A percentile compares a stretch with the other conserved stretches of the same genome.
Evolutionary conservation across 1,140 invertebrate genomes (phyloP).

Genomic region (Heliconius eleuchia): DNA sequence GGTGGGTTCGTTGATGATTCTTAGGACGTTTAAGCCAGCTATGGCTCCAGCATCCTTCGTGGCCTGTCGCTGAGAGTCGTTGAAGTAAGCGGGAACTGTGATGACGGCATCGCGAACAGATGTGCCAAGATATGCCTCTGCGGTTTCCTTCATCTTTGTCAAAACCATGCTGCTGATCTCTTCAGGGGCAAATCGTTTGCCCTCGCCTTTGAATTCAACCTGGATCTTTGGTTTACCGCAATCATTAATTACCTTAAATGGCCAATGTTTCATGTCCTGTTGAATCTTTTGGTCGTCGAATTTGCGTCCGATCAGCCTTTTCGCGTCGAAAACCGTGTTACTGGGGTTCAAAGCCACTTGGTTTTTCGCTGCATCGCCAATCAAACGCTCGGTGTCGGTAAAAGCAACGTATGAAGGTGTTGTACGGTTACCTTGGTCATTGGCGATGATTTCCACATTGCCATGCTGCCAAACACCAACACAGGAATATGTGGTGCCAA

Average conservation of each 20-base stretch:
- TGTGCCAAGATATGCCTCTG: slow-evolving; percentile 85
- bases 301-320: slow-evolving; percentile 85
- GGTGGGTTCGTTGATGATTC: slow-evolving; percentile 89
- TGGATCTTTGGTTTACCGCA: slow-evolving; percentile 86
- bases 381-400: slow-evolving; percentile 90
- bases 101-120: slow-evolving; percentile 86
- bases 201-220: slow-evolving; percentile 88
- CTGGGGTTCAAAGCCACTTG: slow-evolving; percentile 83
- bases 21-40: slow-evolving; percentile 85
- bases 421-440: slow-evolving; percentile 93
- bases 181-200: slow-evolving; percentile 88
- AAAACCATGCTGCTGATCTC: slow-evolving; percentile 88
- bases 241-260: slow-evolving; percentile 87
- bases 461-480: slow-evolving; percentile 83
- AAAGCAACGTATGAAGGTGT: slow-evolving; percentile 72
- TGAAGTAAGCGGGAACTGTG: slow-evolving; percentile 90
- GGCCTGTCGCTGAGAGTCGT: not conserved
- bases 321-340: slow-evolving; percentile 82
- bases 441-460: not conserved
- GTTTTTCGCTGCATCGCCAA: slow-evolving; percentile 85
- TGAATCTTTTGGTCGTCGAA: slow-evolving; percentile 87
- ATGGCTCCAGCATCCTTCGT: slow-evolving; percentile 82
- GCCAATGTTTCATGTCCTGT: slow-evolving; percentile 89
- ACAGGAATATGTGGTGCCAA: slow-evolving; percentile 30
- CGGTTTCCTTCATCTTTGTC: slow-evolving; percentile 5